Conservation (phyloP, 1,140 invertebrate genomes). For the Oryctes rhinoceros region DNA sequence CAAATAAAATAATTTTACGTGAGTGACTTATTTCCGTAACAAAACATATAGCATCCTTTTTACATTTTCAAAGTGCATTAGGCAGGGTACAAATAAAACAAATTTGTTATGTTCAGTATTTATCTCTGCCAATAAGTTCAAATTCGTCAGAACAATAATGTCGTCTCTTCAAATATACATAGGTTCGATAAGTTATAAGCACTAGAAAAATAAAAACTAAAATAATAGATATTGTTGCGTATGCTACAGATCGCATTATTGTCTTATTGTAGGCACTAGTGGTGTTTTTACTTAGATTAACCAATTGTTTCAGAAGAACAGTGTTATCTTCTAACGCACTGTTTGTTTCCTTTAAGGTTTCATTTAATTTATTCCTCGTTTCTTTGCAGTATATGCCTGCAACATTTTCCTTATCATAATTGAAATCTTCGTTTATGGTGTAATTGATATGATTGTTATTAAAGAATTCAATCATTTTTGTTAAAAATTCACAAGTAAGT, state of each 20-base stretch:
- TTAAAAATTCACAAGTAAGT: conserved; percentile 53
- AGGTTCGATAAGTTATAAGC: conserved; percentile 47
- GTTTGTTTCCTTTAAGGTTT: conserved; percentile 32
- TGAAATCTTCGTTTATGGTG: conserved; percentile 52
- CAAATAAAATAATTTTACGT: no score
- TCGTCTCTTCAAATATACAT: conserved; percentile 51
- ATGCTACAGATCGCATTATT: background rate
- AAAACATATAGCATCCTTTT: background rate
- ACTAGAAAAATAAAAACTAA: conserved; percentile 24
- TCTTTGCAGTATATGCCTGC: conserved; percentile 56
- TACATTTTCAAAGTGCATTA: background rate
- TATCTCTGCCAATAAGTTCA: conserved; percentile 50
- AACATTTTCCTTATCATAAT: conserved; percentile 55
- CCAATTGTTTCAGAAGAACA: conserved; percentile 41
- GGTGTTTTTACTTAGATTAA: conserved; percentile 24
- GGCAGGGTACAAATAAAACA: background rate
- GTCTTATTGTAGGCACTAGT: background rate
- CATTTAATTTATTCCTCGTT: conserved; percentile 42
- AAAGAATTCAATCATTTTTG: conserved; percentile 53
- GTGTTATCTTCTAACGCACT: conserved; percentile 41
- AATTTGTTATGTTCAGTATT: background rate
- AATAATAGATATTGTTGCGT: conserved; percentile 7
- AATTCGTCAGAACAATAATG: conserved; percentile 55
- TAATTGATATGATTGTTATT: conserved; percentile 52
- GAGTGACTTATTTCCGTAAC: no score